Conservation (phyloP, 2,113 vertebrate species). For the Macquaria ambigua region DNA sequence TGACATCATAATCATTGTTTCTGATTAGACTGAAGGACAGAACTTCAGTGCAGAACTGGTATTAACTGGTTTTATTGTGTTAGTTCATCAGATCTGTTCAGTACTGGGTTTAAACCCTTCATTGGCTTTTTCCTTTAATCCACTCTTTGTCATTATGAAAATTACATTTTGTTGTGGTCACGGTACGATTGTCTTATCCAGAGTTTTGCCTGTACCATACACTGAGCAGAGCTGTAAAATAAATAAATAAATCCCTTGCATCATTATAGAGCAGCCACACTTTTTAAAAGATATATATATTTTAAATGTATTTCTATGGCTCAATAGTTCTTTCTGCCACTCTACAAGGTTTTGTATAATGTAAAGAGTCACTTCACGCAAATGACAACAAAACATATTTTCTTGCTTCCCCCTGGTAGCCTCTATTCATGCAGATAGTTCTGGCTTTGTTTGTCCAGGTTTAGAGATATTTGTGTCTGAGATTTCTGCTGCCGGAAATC, state of each 20-base stretch:
- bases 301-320: background rate
- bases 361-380: background rate
- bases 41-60: background rate
- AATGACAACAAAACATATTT: background rate
- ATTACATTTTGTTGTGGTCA: background rate
- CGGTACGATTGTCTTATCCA: background rate
- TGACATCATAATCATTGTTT: constrained; percentile 6
- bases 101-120: background rate
- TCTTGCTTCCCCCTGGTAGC: too few relatives aligned
- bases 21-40: background rate
- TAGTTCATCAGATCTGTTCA: constrained; percentile 1
- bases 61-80: background rate
- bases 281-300: too few relatives aligned
- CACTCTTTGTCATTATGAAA: background rate
- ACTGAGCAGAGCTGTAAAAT: background rate
- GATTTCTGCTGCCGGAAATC: too few relatives aligned
- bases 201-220: background rate
- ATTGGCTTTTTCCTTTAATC: background rate
- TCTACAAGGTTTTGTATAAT: background rate
- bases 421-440: background rate
- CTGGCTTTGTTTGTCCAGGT: background rate
- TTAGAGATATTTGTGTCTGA: background rate
- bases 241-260: background rate
- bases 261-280: background rate
- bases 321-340: background rate